Percentiles rank a stretch among this genome's conserved stretches.
Conservation (phyloP, 2,888 invertebrate species). For the Punctoribates punctum region DNA sequence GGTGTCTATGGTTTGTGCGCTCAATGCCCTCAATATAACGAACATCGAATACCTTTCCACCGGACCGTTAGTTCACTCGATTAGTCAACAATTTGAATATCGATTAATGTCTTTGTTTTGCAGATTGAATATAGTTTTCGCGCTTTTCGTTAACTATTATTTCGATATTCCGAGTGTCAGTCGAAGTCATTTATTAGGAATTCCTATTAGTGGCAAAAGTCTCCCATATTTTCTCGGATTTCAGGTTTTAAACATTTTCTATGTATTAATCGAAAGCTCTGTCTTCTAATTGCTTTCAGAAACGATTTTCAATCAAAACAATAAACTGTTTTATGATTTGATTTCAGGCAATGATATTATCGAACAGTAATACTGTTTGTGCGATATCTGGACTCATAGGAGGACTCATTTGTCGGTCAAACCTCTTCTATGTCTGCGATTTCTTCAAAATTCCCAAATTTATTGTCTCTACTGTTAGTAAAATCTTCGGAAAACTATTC, state of each 20-base stretch:
- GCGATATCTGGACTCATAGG: constrained; percentile 48
- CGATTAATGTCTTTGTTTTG: no score
- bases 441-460: constrained; percentile 52
- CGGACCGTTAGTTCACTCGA: constrained; percentile 58
- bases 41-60: constrained; percentile 55
- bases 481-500: constrained; percentile 55
- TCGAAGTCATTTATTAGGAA: constrained; percentile 55
- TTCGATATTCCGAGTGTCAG: constrained; percentile 58
- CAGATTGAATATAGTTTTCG: constrained; percentile 56
- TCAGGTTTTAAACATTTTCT: constrained; percentile 52
- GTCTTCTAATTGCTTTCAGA: no score
- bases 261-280: not conserved
- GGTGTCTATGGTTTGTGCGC: constrained; percentile 52
- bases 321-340: not conserved
- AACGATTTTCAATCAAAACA: not conserved
- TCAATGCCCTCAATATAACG: constrained; percentile 52
- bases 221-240: constrained; percentile 58
- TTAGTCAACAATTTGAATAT: no score
- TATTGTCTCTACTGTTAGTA: constrained; percentile 52
- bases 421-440: constrained; percentile 52
- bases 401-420: constrained; percentile 56
- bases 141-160: constrained; percentile 58
- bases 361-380: constrained; percentile 38
- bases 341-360: constrained; percentile 45
- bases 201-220: constrained; percentile 60